Base-by-base conservation (phyloP, 2,888 invertebrate species). In the Dolichopus griseipennis region DNA sequence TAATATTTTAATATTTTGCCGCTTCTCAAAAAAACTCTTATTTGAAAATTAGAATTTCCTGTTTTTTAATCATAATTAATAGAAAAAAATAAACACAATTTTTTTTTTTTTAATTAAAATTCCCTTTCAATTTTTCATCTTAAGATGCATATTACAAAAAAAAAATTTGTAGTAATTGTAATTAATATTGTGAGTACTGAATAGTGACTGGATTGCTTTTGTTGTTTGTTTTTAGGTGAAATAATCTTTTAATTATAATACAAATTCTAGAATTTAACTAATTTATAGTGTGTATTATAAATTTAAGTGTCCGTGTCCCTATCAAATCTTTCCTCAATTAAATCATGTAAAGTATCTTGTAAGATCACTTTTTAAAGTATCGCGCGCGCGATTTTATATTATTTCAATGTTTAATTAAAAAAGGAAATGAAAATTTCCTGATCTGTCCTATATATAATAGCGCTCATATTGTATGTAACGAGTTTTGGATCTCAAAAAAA, bases 371-470 rank as follows among this genome's bases (percentile, higher is more conserved):
- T 27, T 27, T 27, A 27, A 27, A 27, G 27, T 27, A 27, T 4
- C 27, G 12, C 37, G 8, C n/a, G n/a, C 34, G 12, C 37, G 8
- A 37, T 37, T 37, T 52, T 18, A 12, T 15, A 15, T 15, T 12
- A 18, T 52, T 15, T 52, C 18, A 52, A 52, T 52, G n/a, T 52
- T 52, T 52, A 52, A 52, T 52, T 52, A n/a, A 52, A 52, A 52
- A 52, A 52, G 52, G 52, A 52, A 52, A 52, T 52, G 52, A 52
- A 52, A 18, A 52, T 52, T 52, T 52, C 52, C 52, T 52, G 52
- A 52, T 52, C 52, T n/a, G 2, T 27, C 52, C 6, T 52, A n/a
- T n/a, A n/a, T 52, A 52, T 37, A 12, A 37, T 7, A 7, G 37
- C 12, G 27, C 27, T n/a, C n/a, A n/a, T n/a, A 27, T 27, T 27